Conservation (phyloP, 2,797 vertebrate species). For the Naso thynnoides region DNA sequence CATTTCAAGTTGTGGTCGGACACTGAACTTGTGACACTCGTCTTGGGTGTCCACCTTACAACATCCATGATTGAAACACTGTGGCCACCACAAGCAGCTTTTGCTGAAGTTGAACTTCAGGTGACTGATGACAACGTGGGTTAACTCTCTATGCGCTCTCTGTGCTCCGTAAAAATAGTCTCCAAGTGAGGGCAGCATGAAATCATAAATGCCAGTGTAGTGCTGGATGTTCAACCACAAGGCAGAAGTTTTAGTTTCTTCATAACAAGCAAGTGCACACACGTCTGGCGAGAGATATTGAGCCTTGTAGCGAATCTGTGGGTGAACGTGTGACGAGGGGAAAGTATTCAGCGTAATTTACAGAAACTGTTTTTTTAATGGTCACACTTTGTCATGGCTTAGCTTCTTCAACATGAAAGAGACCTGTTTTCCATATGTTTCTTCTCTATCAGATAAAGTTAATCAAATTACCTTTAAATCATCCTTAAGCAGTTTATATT, state of each 20-base stretch:
- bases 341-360: background rate
- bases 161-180: too few relatives aligned
- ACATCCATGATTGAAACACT: too few relatives aligned
- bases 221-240: too few relatives aligned
- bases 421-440: background rate
- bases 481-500: background rate
- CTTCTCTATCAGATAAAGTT: background rate
- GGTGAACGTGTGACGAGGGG: background rate
- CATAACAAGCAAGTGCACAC: background rate
- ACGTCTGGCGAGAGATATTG: background rate
- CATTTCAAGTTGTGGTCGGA: too few relatives aligned
- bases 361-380: background rate
- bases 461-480: background rate
- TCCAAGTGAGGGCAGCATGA: too few relatives aligned
- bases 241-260: background rate
- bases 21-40: too few relatives aligned
- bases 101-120: too few relatives aligned
- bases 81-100: too few relatives aligned
- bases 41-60: too few relatives aligned
- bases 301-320: background rate
- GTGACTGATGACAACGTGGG: too few relatives aligned
- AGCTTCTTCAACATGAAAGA: conserved; percentile 10
- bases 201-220: too few relatives aligned
- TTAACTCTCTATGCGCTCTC: too few relatives aligned
- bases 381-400: background rate